Conservation (phyloP, 2,888 invertebrate species). For the Drosophila cognata region DNA sequence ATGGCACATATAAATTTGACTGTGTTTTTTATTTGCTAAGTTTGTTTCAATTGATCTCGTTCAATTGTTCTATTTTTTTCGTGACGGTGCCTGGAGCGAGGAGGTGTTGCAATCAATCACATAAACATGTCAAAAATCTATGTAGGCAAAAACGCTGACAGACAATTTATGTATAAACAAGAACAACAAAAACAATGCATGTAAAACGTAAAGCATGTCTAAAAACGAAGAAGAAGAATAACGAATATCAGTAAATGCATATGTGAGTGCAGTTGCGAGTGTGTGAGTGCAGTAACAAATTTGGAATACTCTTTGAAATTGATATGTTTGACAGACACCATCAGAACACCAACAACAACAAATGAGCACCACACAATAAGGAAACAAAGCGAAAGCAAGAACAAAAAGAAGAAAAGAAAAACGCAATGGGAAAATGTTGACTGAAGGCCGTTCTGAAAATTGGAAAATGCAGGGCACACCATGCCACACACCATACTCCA, state of each 20-base stretch:
- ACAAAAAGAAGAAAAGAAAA: conserved; percentile 27
- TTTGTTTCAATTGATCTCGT: conserved; percentile 24
- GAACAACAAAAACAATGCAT: conserved; percentile 28
- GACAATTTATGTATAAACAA: conserved; percentile 72
- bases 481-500: neutral
- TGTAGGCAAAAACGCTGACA: conserved; percentile 68
- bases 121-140: conserved; percentile 73
- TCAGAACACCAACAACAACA: conserved; percentile 46
- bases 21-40: conserved; percentile 68
- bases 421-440: conserved; percentile 22
- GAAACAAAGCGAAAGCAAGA: conserved; percentile 23
- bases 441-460: conserved; percentile 49
- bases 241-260: conserved; percentile 24
- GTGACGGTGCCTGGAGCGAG: neutral
- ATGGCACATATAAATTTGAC: conserved; percentile 62
- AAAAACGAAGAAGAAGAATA: conserved; percentile 8
- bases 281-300: conserved; percentile 13
- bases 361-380: conserved; percentile 1
- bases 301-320: conserved; percentile 58
- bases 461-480: conserved; percentile 28
- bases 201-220: conserved; percentile 13
- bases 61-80: neutral
- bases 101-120: conserved; percentile 69
- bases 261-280: conserved; percentile 6
- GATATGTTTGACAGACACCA: conserved; percentile 80